Conservation (phyloP, 2,797 vertebrate genomes). For the Coracias cyanogaster region DNA sequence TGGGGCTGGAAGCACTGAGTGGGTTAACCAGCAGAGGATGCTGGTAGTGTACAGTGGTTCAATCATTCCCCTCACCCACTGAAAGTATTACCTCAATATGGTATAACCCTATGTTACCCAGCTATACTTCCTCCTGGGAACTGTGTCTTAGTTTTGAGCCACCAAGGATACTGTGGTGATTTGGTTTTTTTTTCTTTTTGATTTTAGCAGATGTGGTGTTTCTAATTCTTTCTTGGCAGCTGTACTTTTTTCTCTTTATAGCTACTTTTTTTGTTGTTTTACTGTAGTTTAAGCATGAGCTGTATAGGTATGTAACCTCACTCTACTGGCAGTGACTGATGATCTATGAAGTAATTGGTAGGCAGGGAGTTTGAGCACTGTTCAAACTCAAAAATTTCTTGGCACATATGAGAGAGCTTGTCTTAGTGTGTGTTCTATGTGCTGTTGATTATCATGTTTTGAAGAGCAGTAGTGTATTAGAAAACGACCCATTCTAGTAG, state of each 20-base stretch:
- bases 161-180: not conserved
- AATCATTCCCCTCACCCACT: not conserved
- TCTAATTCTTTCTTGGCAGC: not conserved
- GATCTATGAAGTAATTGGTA: not conserved
- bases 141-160: not conserved
- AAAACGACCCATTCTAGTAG: not conserved
- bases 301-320: not conserved
- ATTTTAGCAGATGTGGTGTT: not conserved
- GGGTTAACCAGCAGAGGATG: constrained; percentile 22
- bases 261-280: not conserved
- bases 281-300: not conserved
- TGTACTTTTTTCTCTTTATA: not conserved
- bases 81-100: not conserved
- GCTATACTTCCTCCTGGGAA: not conserved
- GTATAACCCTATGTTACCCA: not conserved
- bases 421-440: not conserved
- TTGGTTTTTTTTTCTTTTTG: not conserved
- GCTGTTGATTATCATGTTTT: not conserved
- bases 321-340: not conserved
- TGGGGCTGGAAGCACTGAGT: not conserved
- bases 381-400: not conserved
- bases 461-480: not conserved
- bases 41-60: not conserved
- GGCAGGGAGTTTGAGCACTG: not conserved
- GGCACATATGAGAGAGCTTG: not conserved